These are phyloP conservation scores for Australoheros facetus DNA, from an alignment of 2,797 vertebrate species.

Conservation along the genomic window DNA sequence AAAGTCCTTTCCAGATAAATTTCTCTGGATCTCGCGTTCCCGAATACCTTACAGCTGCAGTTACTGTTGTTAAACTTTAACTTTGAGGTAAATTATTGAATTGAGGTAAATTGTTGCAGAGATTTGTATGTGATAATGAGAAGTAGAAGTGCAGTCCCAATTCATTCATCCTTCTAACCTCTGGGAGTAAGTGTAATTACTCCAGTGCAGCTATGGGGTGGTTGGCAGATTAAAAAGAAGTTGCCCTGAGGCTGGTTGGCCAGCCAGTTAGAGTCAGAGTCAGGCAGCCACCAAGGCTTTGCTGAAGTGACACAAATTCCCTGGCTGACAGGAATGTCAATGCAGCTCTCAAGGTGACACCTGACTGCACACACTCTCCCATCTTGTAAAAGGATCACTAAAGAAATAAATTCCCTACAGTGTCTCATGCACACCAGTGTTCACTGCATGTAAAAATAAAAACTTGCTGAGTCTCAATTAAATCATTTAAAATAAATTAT, in stretches of 20 bases:
- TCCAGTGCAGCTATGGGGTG: constrained; percentile 47
- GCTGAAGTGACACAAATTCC: constrained; percentile 30
- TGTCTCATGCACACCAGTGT: neutral
- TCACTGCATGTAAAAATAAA: neutral
- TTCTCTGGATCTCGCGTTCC: constrained; percentile 18
- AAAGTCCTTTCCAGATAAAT: constrained; percentile 4
- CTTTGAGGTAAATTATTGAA: constrained; percentile 24
- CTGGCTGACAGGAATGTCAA: constrained; percentile 49
- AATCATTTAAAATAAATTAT: neutral
- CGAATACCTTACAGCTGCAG: constrained; percentile 20
- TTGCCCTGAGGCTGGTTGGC: constrained; percentile 41
- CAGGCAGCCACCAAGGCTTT: constrained; percentile 15
- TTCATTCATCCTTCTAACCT: constrained; percentile 59
- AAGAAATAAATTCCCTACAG: neutral
- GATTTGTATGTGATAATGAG: constrained; percentile 61
- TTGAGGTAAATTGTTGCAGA: constrained; percentile 31
- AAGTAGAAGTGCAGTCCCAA: constrained; percentile 47
- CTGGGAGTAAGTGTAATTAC: constrained; percentile 71
- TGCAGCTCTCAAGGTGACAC: constrained; percentile 58
- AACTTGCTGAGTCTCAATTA: neutral
- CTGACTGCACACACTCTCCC: constrained; percentile 10
- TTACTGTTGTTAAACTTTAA: constrained; percentile 51
- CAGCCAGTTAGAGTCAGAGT: constrained; percentile 13
- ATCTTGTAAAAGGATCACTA: neutral
- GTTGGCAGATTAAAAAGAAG: constrained; percentile 68